Evolutionary conservation across 2,888 invertebrate species (phyloP).

Genomic region (Callinectes sapidus): DNA sequence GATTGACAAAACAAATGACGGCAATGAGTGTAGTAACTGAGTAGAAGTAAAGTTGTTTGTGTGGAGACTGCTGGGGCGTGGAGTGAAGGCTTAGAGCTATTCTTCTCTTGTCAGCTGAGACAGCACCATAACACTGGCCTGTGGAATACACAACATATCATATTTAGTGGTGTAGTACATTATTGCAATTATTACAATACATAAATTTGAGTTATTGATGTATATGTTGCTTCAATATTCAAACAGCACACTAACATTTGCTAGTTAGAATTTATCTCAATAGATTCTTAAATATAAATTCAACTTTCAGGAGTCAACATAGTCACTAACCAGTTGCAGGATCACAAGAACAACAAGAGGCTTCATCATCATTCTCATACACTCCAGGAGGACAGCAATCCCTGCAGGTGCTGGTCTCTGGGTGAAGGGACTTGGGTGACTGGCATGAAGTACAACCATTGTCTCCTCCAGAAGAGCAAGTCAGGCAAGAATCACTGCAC

Average conservation of each 20-base stretch:
- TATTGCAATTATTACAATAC: background rate
- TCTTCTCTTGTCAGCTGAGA: constrained; percentile 66
- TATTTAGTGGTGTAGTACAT: background rate
- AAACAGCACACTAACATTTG: too few relatives aligned
- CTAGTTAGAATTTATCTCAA: too few relatives aligned
- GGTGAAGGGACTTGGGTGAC: constrained; percentile 65
- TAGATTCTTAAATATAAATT: too few relatives aligned
- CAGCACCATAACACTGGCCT: constrained; percentile 70
- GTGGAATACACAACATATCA: background rate
- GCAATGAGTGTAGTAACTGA: constrained; percentile 64
- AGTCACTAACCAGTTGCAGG: constrained; percentile 61
- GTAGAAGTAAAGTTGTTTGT: constrained; percentile 42
- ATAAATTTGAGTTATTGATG: background rate
- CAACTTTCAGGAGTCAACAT: background rate
- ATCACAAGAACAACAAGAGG: constrained; percentile 64
- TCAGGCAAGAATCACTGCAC: constrained; percentile 62
- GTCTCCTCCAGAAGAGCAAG: constrained; percentile 58
- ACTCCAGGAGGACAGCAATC: constrained; percentile 60
- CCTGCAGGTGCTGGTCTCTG: constrained; percentile 60
- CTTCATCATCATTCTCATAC: constrained; percentile 40
- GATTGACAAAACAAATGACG: constrained; percentile 62
- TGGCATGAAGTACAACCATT: constrained; percentile 66
- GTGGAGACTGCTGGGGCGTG: constrained; percentile 9
- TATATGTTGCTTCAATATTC: too few relatives aligned
- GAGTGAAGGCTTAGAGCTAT: constrained; percentile 65